Base-by-base conservation (phyloP, 2,797 vertebrate species). In the Alcedo atthis region DNA sequence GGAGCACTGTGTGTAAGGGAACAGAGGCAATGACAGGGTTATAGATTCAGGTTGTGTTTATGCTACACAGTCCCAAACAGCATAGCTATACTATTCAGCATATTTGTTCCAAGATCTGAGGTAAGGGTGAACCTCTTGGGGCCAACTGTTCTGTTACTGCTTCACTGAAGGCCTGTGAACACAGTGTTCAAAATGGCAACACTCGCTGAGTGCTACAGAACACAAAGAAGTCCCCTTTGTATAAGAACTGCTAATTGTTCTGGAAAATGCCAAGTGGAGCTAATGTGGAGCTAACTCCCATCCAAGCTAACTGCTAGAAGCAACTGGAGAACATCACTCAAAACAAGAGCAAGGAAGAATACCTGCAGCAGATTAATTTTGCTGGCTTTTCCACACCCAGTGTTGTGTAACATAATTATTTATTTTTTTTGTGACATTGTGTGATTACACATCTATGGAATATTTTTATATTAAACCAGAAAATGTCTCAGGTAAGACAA, bases 391-490 rank as follows among this genome's bases (percentile, higher is more conserved):
- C 61, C 17, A 35, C 24, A 68, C 2, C 6, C 18, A 28, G 10
- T 24, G 10, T 20, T 61, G 6, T 42, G 15, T 59, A 10, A 59
- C 37, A 26, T 14, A 48, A 67, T 66, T 77, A 62, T 51, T 21
- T 77, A 66, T 53, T 21, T 86, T 49, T 83, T 8, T 30, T 67
- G 26, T 78, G 71, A 49, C 5, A 73, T 20, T 54, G 6, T 62
- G 33, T 48, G 14, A 70, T 51, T 81, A 45, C 30, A 63, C 20
- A 71, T 55, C 16, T n/a, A 45, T 12, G 32, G 8, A 61, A 57
- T 80, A 2, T 45, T 73, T 74, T 87, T 90, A 28, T 48, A 21
- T 77, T 66, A 92, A 89, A 70, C 6, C 7, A 70, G 61, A 74
- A 74, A 77, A 63, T 25, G 5, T 48, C 8, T 69, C 32, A 63